Percentiles rank a stretch among this genome's conserved stretches.
Conservation (phyloP, 64 coral and sea anemone species). For the Pocillopora damicornis region DNA sequence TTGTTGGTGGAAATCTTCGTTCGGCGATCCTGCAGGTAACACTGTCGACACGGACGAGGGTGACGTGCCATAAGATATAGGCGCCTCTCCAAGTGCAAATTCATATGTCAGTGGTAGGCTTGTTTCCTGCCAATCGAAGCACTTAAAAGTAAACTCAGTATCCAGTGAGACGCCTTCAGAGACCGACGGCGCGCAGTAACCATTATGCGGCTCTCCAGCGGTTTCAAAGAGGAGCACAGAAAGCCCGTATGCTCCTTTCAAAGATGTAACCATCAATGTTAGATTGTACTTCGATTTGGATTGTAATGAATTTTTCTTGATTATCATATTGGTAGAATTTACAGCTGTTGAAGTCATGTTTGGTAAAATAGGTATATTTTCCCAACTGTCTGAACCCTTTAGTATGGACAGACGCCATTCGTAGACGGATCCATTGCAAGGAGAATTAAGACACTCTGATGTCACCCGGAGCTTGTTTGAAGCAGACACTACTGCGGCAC, state of each 20-base stretch:
- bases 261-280: not conserved
- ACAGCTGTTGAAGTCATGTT: not conserved
- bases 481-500: not conserved
- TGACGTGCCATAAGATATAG: too few relatives aligned
- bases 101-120: too few relatives aligned
- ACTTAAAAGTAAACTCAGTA: too few relatives aligned
- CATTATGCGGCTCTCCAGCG: not conserved
- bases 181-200: not conserved
- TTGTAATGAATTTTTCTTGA: not conserved
- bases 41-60: too few relatives aligned
- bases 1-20: too few relatives aligned
- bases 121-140: too few relatives aligned
- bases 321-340: not conserved
- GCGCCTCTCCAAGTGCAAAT: too few relatives aligned
- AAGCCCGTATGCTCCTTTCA: not conserved
- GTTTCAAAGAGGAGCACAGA: not conserved
- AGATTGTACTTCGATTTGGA: not conserved
- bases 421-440: not conserved
- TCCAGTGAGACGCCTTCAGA: not conserved
- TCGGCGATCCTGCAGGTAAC: too few relatives aligned
- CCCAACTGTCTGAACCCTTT: not conserved
- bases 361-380: not conserved
- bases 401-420: not conserved
- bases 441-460: not conserved
- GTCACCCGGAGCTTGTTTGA: not conserved